Base-by-base conservation (phyloP, 2,113 vertebrate genomes). In the Sorex fumeus region DNA sequence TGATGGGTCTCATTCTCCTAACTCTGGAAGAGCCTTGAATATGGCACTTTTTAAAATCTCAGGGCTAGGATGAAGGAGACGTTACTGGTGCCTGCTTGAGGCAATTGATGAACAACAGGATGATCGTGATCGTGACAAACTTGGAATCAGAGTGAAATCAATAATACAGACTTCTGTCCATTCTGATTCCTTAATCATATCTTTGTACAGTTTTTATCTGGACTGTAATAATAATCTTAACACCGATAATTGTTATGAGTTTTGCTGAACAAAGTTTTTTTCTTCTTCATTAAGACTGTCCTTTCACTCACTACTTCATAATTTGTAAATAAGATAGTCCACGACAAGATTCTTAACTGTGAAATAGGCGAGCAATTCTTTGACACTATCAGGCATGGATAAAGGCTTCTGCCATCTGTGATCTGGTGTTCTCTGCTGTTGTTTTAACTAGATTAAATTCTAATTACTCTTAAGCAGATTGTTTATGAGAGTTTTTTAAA, bases 381-480 rank as follows among this genome's bases (percentile, higher is more conserved):
- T 92, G 93, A 97, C 92, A 90, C 53, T 74, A 86, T 76, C 32
- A 95, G 87, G 81, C 84, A 79, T 72, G 57, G 77, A 91, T 72
- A 92, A 94, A 86, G 84, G 92, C 86, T 91, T 79, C 18, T 94
- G 81, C 89, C 95, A 83, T 97, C 95, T 96, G 93, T 94, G 84
- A 92, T 94, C 70, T 93, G 60, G 92, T 74, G 34, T 90, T 34
- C 45, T 95, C 71, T 92, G 82, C 93, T 94, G 92, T 93, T 95
- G 93, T 88, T 95, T 93, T 92, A 93, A 91, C 88, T 95, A 94
- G 89, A 96, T 95, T 93, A 93, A 94, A 87, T 92, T 93, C 25
- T 95, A 93, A 92, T 91, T 95, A 87, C 89, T 85, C 28, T 93
- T 91, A 75, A 91, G 67, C 94, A 96, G 92, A 97, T 81, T 94